These are phyloP conservation scores for Neodon shergylaensis DNA, from an alignment of 2,113 vertebrate genomes.

Conservation along the genomic window DNA sequence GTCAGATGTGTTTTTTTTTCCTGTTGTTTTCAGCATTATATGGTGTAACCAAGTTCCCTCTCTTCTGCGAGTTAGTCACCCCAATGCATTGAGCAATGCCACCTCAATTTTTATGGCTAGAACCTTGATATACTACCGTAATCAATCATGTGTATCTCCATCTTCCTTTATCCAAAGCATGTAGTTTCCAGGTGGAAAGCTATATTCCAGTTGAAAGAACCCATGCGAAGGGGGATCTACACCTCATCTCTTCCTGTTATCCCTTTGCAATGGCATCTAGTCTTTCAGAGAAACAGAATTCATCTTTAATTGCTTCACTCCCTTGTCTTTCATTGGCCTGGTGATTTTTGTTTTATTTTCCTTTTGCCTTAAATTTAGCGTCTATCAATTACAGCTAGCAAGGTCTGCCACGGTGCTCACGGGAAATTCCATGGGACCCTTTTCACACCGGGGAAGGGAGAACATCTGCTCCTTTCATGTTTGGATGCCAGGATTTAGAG, in stretches of 20 bases:
- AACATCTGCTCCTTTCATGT: neutral
- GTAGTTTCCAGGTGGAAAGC: neutral
- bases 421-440: conserved; percentile 51
- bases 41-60: neutral
- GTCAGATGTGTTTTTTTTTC: neutral
- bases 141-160: neutral
- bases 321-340: neutral
- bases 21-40: accelerated
- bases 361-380: conserved; percentile 27
- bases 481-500: conserved; percentile 46
- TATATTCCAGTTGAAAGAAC: neutral
- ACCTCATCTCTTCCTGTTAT: neutral
- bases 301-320: neutral
- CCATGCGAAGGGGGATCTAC: neutral
- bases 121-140: neutral
- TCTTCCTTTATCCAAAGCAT: neutral
- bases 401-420: accelerated
- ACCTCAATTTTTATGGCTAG: neutral
- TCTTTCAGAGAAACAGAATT: neutral
- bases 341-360: conserved; percentile 35
- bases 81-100: neutral
- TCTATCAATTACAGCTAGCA: conserved; percentile 51
- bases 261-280: neutral
- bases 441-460: conserved; percentile 11
- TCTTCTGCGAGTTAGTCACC: neutral